Percentiles rank a stretch among this genome's conserved stretches.
Evolutionary conservation across 2,888 invertebrate genomes (phyloP).

Genomic region (Folsomia candida): DNA sequence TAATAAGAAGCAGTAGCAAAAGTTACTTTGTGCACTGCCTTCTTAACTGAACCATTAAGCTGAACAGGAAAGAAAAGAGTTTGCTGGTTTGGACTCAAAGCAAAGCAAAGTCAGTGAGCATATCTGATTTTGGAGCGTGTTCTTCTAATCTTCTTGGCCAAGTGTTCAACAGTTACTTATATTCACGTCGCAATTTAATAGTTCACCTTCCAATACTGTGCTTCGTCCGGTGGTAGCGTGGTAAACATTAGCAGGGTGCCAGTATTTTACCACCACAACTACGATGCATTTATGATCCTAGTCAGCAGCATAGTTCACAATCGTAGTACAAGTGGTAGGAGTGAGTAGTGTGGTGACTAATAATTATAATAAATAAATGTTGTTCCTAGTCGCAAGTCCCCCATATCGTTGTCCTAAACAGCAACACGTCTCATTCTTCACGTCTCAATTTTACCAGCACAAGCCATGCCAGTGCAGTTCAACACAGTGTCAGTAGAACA

Average conservation of each 20-base stretch:
- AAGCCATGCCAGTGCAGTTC: background rate
- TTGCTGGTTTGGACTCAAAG: background rate
- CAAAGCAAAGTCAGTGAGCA: constrained; percentile 4
- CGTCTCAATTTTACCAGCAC: background rate
- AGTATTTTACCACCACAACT: too few species aligned
- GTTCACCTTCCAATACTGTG: background rate
- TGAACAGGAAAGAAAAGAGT: background rate
- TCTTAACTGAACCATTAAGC: background rate
- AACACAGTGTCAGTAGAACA: background rate
- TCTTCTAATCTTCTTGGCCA: background rate
- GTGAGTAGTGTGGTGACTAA: too few species aligned
- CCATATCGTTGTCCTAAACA: too few species aligned
- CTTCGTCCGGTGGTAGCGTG: background rate
- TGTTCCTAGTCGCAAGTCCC: background rate
- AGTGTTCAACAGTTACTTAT: background rate
- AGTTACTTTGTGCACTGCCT: background rate
- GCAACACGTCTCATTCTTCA: background rate
- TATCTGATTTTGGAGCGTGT: constrained; percentile 14
- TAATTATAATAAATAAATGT: too few species aligned
- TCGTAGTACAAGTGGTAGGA: background rate
- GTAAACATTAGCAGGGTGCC: background rate
- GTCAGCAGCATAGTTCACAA: too few species aligned
- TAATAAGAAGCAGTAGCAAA: too few species aligned
- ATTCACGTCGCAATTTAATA: background rate
- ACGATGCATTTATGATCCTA: too few species aligned